These are phyloP conservation scores for Leptarthrus brevirostris DNA, from an alignment of 2,888 invertebrate species.

Conservation along the genomic window DNA sequence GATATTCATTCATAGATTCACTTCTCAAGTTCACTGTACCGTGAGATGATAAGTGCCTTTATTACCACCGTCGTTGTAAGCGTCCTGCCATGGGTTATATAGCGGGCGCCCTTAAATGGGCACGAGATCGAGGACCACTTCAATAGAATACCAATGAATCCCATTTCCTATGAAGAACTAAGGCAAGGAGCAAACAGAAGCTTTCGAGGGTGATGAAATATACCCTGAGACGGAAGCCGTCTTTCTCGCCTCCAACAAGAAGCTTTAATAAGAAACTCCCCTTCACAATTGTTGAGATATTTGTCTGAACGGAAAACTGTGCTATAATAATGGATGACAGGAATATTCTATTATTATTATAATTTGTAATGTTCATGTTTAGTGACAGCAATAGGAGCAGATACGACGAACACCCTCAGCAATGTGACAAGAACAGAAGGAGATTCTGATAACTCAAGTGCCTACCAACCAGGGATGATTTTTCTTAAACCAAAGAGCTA, in stretches of 20 bases:
- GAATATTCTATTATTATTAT: constrained; percentile 43
- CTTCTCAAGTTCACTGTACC: constrained; percentile 56
- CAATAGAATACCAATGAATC: constrained; percentile 44
- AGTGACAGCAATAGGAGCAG: constrained; percentile 41
- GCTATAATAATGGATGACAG: constrained; percentile 38
- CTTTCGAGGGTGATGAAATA: constrained; percentile 11
- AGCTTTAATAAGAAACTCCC: background rate
- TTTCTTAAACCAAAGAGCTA: constrained; percentile 29
- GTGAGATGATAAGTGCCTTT: constrained; percentile 58
- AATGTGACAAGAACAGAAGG: background rate
- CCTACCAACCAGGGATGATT: constrained; percentile 5
- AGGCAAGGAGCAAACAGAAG: background rate
- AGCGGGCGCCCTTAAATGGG: constrained; percentile 26
- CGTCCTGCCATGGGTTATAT: constrained; percentile 48
- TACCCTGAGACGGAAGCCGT: background rate
- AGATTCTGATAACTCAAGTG: constrained; percentile 13
- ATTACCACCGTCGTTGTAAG: constrained; percentile 55
- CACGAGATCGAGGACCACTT: constrained; percentile 40
- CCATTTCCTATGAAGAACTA: constrained; percentile 28
- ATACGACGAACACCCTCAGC: constrained; percentile 3
- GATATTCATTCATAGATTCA: constrained; percentile 56
- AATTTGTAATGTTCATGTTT: constrained; percentile 40
- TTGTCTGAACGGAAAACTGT: constrained; percentile 33
- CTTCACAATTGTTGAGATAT: background rate
- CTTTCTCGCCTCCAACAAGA: background rate